Evolutionary conservation across 2,113 vertebrate genomes (phyloP).

Genomic region (Nanorana parkeri): DNA sequence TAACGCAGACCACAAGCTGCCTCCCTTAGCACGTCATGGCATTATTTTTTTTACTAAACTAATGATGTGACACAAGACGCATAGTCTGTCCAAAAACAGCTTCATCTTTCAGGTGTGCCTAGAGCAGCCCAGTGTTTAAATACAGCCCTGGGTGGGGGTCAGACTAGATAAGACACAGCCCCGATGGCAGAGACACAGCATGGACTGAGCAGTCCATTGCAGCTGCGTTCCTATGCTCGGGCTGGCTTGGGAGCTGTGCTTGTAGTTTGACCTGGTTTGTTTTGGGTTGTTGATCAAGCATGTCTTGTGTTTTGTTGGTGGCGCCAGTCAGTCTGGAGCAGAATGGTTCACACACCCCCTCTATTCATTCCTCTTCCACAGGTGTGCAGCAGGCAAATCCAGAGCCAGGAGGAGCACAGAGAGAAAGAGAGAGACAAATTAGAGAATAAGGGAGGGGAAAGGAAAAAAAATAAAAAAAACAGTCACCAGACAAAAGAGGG

Average conservation of each 20-base stretch:
- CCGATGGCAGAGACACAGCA: slow-evolving; percentile 4
- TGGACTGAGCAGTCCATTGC: slow-evolving; percentile 59
- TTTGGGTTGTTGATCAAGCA: slow-evolving; percentile 98
- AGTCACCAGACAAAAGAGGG: slow-evolving; percentile 72
- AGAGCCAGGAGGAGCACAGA: slow-evolving; percentile 81
- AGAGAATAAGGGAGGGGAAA: slow-evolving; percentile 78
- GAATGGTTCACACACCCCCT: slow-evolving; percentile 87
- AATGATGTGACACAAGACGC: no score
- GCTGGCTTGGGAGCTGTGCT: slow-evolving; percentile 74
- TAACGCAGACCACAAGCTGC: no score
- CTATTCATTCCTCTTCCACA: slow-evolving; percentile 96
- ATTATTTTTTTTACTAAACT: no score
- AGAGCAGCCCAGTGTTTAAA: no score
- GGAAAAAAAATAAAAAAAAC: slow-evolving; percentile 64
- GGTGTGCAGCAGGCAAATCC: slow-evolving; percentile 91
- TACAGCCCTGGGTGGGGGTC: slow-evolving; percentile 29
- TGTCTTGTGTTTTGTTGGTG: slow-evolving; percentile 90
- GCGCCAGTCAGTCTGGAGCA: slow-evolving; percentile 94
- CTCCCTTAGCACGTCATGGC: no score
- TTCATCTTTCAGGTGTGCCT: no score
- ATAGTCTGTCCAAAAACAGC: no score
- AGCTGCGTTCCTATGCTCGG: slow-evolving; percentile 68
- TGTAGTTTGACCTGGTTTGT: slow-evolving; percentile 93
- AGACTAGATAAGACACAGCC: no score
- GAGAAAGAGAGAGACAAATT: slow-evolving; percentile 76